Evolutionary conservation across 2,797 vertebrate species (phyloP), one percentile per base, ranked within the genome.

Genomic region (Odontamblyopus lacepedii): DNA sequence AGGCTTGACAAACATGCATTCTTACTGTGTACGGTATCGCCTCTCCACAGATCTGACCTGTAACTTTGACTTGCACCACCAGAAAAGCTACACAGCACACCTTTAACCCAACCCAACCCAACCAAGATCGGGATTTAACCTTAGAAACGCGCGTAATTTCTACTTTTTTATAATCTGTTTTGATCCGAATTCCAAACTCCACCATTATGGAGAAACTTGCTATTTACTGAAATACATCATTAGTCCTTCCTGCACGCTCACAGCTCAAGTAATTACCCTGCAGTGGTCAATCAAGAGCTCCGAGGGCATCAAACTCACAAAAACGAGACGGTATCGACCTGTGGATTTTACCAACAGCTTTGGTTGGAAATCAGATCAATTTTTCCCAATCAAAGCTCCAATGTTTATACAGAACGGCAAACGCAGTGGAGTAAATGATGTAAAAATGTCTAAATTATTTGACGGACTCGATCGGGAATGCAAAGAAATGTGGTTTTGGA

Each of bases 191-290:
- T 50, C 73, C 71, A 56, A 23, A 70, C 64, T 16, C 60, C 75
- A 76, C 76, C 78, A 74, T 84, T 78, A 77, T 51, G 71, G 67
- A 32, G 41, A 26, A 38, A 19, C 50, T 71, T 84, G 38, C 27
- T 57, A 51, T 69, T 74, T 50, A 19, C 41, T 6, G 30, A 50
- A 73, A 59, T 9, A 26, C 73, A 74, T 79, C 76, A 76, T 74
- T 71, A 72, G 56, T 5, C 55, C 57, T n/a, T 74, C 23, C 11
- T 73, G 72, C 19, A 29, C 71, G 69, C 19, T 72, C 35, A 32
- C 55, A 13, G 26, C 50, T 32, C 15, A 27, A 60, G n/a, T 80
- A 75, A 80, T 80, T 67, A 72, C 27, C 55, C 60, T 60, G 11
- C 50, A 8, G 26, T 27, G 9, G 67, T 71, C 73, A 70, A 63